Conservation (phyloP, 2,797 vertebrate genomes). For the Hirundo rustica region DNA sequence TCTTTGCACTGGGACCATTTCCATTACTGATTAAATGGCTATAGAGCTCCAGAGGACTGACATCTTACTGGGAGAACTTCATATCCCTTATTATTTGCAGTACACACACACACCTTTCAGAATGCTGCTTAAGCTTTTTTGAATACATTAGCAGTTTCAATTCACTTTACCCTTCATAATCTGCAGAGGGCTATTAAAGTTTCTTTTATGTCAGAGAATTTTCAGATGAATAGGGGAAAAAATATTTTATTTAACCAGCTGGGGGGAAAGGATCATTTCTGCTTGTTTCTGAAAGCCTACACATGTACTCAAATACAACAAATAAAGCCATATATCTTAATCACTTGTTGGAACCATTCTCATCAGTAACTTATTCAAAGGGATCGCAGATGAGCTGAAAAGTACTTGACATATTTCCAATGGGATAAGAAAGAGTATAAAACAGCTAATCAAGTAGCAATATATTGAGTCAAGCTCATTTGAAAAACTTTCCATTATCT, state of each 20-base stretch:
- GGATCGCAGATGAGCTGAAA: constrained; percentile 62
- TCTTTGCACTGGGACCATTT: constrained; percentile 12
- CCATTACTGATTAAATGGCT: constrained; percentile 79
- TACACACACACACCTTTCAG: constrained; percentile 78
- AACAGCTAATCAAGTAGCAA: constrained; percentile 59
- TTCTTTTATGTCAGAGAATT: constrained; percentile 53
- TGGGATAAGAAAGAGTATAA: constrained; percentile 42
- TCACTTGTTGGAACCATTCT: constrained; percentile 66
- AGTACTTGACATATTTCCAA: constrained; percentile 64
- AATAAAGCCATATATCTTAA: constrained; percentile 73
- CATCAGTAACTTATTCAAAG: constrained; percentile 69
- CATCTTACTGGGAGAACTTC: constrained; percentile 74
- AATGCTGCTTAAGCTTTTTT: constrained; percentile 60
- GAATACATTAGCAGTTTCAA: constrained; percentile 48
- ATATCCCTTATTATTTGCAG: constrained; percentile 76
- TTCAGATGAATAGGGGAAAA: constrained; percentile 14
- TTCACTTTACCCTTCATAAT: constrained; percentile 42
- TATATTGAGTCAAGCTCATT: constrained; percentile 56
- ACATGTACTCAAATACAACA: constrained; percentile 42
- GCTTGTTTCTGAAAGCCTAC: constrained; percentile 47
- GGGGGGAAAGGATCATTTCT: constrained; percentile 14
- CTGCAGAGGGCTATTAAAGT: constrained; percentile 50
- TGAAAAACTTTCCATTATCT: constrained; percentile 49
- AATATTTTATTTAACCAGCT: constrained; percentile 52
- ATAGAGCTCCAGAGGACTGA: constrained; percentile 47